Conservation (phyloP, 2,888 invertebrate genomes). For the Caenorhabditis sp. region DNA sequence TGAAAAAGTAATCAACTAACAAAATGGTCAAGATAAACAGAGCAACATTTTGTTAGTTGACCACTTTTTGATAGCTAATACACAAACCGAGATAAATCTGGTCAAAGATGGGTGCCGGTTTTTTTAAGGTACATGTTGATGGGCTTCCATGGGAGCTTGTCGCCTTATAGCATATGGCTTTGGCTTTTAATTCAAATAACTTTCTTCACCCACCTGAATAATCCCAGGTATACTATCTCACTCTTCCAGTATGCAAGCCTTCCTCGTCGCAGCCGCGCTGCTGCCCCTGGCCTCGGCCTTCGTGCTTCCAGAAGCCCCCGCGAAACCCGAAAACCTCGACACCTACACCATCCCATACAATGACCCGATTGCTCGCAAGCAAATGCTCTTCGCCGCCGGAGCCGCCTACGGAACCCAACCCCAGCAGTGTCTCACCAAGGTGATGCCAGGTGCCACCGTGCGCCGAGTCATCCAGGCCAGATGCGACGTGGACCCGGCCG, state of each 20-base stretch:
- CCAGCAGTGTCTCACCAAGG: slow-evolving; percentile 63
- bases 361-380: slow-evolving; percentile 54
- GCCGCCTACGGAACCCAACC: slow-evolving; percentile 62
- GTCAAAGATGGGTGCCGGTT: no score
- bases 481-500: slow-evolving; percentile 57
- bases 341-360: slow-evolving; percentile 64
- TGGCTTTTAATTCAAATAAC: no score
- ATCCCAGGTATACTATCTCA: no score
- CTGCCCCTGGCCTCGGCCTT: slow-evolving; percentile 45
- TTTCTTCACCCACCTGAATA: no score
- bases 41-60: no score
- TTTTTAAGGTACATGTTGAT: no score
- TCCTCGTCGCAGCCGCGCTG: slow-evolving; percentile 28
- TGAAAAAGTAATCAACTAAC: no score
- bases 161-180: no score
- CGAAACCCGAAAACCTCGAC: slow-evolving; percentile 14
- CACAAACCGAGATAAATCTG: no score
- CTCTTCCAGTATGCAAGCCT: slow-evolving; percentile 54
- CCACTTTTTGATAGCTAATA: no score
- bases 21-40: no score
- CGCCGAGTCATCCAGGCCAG: slow-evolving; percentile 43
- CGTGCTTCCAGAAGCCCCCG: slow-evolving; percentile 33
- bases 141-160: no score
- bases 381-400: slow-evolving; percentile 60
- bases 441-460: slow-evolving; percentile 47